A percentile compares a stretch with the other conserved stretches of the same genome.
These are phyloP conservation scores for Anoplolepis gracilipes DNA, from an alignment of 1,140 invertebrate genomes.

Conservation along the genomic window DNA sequence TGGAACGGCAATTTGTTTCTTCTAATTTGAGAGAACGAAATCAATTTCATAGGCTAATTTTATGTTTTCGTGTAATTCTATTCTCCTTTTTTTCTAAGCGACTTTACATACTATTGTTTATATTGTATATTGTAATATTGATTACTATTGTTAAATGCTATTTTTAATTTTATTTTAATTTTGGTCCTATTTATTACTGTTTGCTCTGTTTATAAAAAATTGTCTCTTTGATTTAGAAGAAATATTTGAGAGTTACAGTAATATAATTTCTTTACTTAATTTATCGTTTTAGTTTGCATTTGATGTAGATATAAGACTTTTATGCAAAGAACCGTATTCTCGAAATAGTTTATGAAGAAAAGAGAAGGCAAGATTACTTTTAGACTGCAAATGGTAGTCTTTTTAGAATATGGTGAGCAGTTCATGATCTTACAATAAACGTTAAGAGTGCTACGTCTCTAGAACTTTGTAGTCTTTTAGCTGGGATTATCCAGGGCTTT, in stretches of 20 bases:
- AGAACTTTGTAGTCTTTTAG: constrained; percentile 55
- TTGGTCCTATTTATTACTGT: not conserved
- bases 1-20: constrained; percentile 41
- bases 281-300: not conserved
- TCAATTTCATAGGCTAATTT: constrained; percentile 41
- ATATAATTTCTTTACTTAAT: not conserved
- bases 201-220: not conserved
- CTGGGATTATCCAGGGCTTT: constrained; percentile 40
- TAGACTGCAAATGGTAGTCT: constrained; percentile 15
- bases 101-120: too few relatives aligned
- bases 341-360: not conserved
- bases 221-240: not conserved
- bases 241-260: not conserved
- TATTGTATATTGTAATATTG: too few relatives aligned
- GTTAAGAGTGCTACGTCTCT: constrained; percentile 29
- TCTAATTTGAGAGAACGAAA: constrained; percentile 44
- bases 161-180: not conserved
- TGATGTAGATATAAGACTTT: not conserved
- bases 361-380: constrained; percentile 20
- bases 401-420: constrained; percentile 32
- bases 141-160: not conserved
- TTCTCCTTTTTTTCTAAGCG: not conserved
- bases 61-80: constrained; percentile 8
- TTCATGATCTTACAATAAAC: constrained; percentile 50
- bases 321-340: constrained; percentile 11